Percentiles rank a stretch among this genome's conserved stretches.
Conservation (phyloP, 2,797 vertebrate genomes). For the Sebastolobus altivelis region DNA sequence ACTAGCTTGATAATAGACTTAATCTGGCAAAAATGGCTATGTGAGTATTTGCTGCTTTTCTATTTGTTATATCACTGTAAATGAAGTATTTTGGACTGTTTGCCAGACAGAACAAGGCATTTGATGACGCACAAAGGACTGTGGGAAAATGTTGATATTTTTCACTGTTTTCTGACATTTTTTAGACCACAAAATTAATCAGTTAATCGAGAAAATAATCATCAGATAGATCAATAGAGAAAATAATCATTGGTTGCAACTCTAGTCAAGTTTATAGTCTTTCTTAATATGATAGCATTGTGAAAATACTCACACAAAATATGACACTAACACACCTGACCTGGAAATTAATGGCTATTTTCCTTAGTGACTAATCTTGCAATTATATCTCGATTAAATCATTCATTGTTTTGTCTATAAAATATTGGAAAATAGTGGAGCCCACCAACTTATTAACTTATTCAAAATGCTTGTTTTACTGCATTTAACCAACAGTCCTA, state of each 20-base stretch:
- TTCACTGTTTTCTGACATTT: too few relatives aligned
- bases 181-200: accelerated
- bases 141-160: too few relatives aligned
- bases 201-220: too few relatives aligned
- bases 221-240: accelerated
- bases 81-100: too few relatives aligned
- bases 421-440: not conserved
- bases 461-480: not conserved
- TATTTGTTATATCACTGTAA: not conserved
- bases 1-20: not conserved
- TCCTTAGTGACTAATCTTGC: not conserved
- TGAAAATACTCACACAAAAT: not conserved
- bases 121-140: too few relatives aligned
- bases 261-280: not conserved
- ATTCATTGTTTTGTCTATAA: not conserved
- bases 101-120: too few relatives aligned
- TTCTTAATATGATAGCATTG: not conserved
- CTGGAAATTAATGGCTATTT: not conserved
- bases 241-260: not conserved
- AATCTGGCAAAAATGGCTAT: accelerated
- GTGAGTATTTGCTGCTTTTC: not conserved
- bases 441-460: not conserved
- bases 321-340: not conserved
- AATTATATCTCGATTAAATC: not conserved
- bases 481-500: not conserved